A percentile compares a stretch with the other conserved stretches of the same genome.
phyloP scores from a whole-genome alignment of 1,140 invertebrate species.

The Idris sp. region DNA sequence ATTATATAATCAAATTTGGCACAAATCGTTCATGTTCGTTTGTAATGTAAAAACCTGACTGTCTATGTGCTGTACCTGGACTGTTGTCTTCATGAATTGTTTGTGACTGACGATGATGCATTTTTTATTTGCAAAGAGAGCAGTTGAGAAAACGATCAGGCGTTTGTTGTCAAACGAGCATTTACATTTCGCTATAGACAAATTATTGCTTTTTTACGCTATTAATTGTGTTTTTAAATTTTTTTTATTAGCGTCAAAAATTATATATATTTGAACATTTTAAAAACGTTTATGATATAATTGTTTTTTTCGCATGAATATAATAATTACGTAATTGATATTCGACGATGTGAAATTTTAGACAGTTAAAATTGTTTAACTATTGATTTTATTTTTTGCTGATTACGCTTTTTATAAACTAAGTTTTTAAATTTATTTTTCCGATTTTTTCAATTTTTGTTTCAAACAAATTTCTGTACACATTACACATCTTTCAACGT shows the following conservation, averaged over 20 bases:
- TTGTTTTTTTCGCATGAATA: too few species aligned
- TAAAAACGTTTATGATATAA: too few species aligned
- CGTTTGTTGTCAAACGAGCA: slow-evolving; percentile 30
- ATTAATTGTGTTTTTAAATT: too few species aligned
- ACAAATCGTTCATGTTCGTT: slow-evolving; percentile 11
- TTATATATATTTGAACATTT: too few species aligned
- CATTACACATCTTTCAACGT: not conserved
- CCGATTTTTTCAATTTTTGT: slow-evolving; percentile 3
- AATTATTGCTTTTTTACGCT: slow-evolving; percentile 1
- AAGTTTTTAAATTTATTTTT: too few species aligned
- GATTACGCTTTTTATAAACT: slow-evolving; percentile 23
- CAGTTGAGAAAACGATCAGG: slow-evolving; percentile 11
- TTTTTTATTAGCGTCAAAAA: too few species aligned
- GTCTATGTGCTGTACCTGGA: too few species aligned
- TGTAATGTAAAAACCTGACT: slow-evolving; percentile 3
- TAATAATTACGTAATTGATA: too few species aligned
- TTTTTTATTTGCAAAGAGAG: slow-evolving; percentile 21
- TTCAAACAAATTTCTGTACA: slow-evolving; percentile 5
- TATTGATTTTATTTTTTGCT: too few species aligned
- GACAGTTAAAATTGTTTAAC: too few species aligned
- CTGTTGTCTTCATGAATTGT: slow-evolving; percentile 18
- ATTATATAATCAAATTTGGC: slow-evolving; percentile 3
- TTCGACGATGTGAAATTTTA: too few species aligned
- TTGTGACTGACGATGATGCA: slow-evolving; percentile 40
- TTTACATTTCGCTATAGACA: slow-evolving; percentile 13